A percentile compares a stretch with the other conserved stretches of the same genome.
Evolutionary conservation across 2,797 vertebrate species (phyloP).

Genomic region (Amazona ochrocephala): DNA sequence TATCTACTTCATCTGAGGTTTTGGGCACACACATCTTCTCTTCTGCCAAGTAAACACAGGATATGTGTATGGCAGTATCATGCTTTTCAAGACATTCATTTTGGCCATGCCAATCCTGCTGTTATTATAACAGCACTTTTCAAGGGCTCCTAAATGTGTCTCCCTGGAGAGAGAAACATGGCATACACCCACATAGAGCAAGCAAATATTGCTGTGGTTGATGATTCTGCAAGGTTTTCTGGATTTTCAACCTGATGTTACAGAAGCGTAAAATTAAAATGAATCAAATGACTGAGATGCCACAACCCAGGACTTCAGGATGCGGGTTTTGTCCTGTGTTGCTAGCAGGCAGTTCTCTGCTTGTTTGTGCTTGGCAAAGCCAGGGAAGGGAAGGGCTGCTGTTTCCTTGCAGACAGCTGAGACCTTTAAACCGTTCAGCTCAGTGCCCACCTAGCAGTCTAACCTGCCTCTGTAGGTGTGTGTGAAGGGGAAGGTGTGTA

Average conservation of each 20-base stretch:
- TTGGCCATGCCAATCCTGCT: background rate
- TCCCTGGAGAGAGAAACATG: background rate
- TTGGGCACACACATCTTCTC: background rate
- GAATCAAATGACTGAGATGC: background rate
- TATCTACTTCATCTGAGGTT: background rate
- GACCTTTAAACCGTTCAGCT: slow-evolving; percentile 31
- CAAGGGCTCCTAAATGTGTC: background rate
- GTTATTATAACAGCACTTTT: background rate
- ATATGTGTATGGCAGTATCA: background rate
- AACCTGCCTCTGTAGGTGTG: background rate
- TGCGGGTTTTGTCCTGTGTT: slow-evolving; percentile 45
- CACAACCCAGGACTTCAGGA: slow-evolving; percentile 32
- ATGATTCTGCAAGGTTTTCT: background rate
- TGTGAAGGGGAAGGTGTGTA: background rate
- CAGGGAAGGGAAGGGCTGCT: slow-evolving; percentile 22
- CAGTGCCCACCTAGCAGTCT: slow-evolving; percentile 13
- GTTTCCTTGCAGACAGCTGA: slow-evolving; percentile 3
- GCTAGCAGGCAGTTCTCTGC: slow-evolving; percentile 35
- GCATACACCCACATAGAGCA: background rate
- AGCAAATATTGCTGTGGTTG: background rate
- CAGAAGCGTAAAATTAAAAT: background rate
- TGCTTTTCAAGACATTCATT: background rate
- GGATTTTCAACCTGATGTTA: background rate
- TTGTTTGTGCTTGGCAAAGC: slow-evolving; percentile 39
- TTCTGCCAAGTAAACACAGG: background rate